Conservation (phyloP, 2,888 invertebrate species). For the Ornithoptera priamus region DNA sequence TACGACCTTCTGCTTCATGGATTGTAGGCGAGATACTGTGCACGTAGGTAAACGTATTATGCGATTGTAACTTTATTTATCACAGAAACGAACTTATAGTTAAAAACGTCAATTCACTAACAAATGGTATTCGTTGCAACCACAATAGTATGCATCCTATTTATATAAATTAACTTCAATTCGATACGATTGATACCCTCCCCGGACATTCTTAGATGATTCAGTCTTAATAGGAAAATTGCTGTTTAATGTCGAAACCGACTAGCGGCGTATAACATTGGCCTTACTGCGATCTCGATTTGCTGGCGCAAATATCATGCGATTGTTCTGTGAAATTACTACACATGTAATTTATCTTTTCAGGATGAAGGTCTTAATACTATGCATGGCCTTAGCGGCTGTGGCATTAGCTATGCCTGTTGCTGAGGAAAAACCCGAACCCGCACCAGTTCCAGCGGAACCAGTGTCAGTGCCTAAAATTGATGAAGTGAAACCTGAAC, state of each 20-base stretch:
- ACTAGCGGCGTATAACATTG: constrained; percentile 73
- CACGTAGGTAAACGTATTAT: not conserved
- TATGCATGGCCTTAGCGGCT: constrained; percentile 80
- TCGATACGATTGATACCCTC: constrained; percentile 54
- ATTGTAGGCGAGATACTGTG: constrained; percentile 28
- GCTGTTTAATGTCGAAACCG: constrained; percentile 55
- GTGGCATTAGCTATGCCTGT: constrained; percentile 82
- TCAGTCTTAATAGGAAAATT: constrained; percentile 76
- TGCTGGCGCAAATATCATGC: constrained; percentile 49
- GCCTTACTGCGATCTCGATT: constrained; percentile 73
- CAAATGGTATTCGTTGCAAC: constrained; percentile 35
- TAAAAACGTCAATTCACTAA: not conserved
- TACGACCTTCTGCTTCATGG: constrained; percentile 53
- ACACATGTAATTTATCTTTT: constrained; percentile 58
- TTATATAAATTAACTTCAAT: constrained; percentile 60
- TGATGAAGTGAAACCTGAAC: constrained; percentile 42
- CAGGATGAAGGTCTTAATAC: constrained; percentile 84
- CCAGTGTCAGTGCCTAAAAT: constrained; percentile 51
- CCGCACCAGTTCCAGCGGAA: constrained; percentile 50
- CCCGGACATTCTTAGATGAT: constrained; percentile 68
- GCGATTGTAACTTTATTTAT: too few relatives aligned
- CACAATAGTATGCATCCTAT: constrained; percentile 71
- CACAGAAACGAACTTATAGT: not conserved
- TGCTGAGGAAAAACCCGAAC: constrained; percentile 68
- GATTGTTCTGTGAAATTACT: constrained; percentile 54